These are phyloP conservation scores for Spheniscus humboldti DNA, from an alignment of 2,797 vertebrate species.

Conservation along the genomic window DNA sequence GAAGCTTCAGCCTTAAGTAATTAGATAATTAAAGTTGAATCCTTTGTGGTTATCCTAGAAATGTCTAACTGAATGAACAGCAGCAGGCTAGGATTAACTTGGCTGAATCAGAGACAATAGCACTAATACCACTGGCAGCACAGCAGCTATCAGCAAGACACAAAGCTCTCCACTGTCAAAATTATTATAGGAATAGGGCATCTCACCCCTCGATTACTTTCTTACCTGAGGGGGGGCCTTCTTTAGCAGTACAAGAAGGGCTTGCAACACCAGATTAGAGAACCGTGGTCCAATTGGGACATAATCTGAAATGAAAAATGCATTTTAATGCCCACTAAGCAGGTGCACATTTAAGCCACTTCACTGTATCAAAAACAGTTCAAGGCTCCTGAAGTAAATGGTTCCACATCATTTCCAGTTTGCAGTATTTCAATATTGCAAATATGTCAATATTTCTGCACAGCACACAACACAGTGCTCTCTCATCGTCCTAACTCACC, in stretches of 20 bases:
- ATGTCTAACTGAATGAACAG: background rate
- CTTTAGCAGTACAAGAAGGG: constrained; percentile 92
- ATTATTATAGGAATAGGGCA: background rate
- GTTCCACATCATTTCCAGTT: background rate
- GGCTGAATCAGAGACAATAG: background rate
- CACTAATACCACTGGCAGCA: background rate
- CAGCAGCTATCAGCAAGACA: background rate
- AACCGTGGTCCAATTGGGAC: constrained; percentile 96
- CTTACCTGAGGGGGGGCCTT: constrained; percentile 91
- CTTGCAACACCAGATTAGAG: constrained; percentile 93
- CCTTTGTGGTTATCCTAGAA: background rate
- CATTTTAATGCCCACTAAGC: background rate
- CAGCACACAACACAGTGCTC: background rate
- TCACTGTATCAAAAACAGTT: background rate
- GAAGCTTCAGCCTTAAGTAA: background rate
- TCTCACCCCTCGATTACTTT: background rate
- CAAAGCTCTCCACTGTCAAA: background rate
- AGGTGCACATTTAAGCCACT: background rate
- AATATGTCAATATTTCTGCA: background rate
- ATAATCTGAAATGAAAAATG: constrained; percentile 80
- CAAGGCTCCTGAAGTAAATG: background rate
- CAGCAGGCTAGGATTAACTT: background rate
- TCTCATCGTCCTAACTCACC: constrained; percentile 73
- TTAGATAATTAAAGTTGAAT: background rate
- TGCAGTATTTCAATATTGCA: background rate